Evolutionary conservation across 2,113 vertebrate genomes (phyloP).

Genomic region (Mustela lutreola): DNA sequence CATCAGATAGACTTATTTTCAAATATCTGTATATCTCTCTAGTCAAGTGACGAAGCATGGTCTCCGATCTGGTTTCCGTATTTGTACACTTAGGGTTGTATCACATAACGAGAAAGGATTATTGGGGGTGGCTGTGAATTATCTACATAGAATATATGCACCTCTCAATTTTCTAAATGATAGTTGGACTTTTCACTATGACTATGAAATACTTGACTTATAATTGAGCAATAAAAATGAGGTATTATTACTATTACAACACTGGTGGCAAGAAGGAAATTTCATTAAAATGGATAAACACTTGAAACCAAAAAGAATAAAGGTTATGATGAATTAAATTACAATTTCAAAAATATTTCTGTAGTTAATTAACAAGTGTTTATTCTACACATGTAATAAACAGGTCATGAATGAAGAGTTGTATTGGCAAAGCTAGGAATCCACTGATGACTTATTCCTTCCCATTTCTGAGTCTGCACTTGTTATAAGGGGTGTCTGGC

Average conservation of each 20-base stretch:
- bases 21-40: background rate
- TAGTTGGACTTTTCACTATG: background rate
- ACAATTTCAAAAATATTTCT: background rate
- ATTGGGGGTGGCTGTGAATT: background rate
- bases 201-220: background rate
- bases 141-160: background rate
- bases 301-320: background rate
- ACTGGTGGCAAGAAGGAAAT: background rate
- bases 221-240: background rate
- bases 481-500: background rate
- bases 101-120: background rate
- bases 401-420: background rate
- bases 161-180: background rate
- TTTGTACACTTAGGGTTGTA: background rate
- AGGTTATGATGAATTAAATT: background rate
- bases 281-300: background rate
- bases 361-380: background rate
- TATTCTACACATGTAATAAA: background rate
- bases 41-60: background rate
- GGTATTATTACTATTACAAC: background rate
- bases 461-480: background rate
- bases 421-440: background rate
- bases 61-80: background rate
- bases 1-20: background rate
- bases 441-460: background rate